phyloP scores from a whole-genome alignment of 2,888 invertebrate genomes.

The Drosophila tanythrix region DNA sequence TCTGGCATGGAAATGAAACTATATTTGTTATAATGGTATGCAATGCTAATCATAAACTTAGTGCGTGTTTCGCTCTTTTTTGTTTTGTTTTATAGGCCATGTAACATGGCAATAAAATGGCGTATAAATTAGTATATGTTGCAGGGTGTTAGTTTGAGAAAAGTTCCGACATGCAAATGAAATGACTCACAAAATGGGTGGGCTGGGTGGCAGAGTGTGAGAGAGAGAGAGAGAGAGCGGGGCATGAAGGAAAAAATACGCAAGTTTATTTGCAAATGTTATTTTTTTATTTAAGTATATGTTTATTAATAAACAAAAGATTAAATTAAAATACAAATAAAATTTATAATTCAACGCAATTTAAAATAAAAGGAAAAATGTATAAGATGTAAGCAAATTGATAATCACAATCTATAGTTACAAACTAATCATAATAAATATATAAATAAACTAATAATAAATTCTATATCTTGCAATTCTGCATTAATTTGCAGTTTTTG shows the following conservation, averaged over 20 bases:
- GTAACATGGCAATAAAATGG: constrained; percentile 30
- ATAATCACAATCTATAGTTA: neutral
- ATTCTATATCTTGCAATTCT: neutral
- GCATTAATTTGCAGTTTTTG: neutral
- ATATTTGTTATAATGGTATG: constrained; percentile 2
- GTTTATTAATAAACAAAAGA: neutral
- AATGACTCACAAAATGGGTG: constrained; percentile 5
- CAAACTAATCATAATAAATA: neutral
- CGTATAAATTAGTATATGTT: constrained; percentile 20
- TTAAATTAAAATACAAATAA: neutral
- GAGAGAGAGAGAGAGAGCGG: neutral
- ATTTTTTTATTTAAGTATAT: neutral
- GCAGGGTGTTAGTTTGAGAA: constrained; percentile 37
- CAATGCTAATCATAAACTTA: constrained; percentile 13
- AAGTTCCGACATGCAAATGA: constrained; percentile 12
- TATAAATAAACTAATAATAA: too few species aligned
- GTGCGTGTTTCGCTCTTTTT: constrained; percentile 34
- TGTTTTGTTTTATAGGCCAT: constrained; percentile 20
- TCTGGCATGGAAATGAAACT: constrained; percentile 4
- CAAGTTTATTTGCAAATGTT: neutral
- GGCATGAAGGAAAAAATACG: neutral
- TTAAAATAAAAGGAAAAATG: neutral
- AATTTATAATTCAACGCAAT: neutral
- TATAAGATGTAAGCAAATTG: neutral
- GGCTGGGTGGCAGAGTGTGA: neutral